Evolutionary conservation across 2,888 invertebrate genomes (phyloP).

Genomic region (Nomada fucata): DNA sequence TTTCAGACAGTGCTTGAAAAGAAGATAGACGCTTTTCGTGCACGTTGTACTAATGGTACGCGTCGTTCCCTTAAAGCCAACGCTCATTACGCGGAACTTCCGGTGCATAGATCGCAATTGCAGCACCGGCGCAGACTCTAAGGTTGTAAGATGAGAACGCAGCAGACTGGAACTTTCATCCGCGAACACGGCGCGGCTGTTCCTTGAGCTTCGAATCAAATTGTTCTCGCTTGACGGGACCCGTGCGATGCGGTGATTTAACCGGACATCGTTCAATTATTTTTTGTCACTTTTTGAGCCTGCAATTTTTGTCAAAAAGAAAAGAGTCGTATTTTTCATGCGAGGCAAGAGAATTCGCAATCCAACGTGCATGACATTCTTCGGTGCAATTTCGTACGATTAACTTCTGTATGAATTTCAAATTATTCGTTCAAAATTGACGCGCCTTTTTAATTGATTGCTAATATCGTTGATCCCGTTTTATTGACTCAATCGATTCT

Average conservation of each 20-base stretch:
- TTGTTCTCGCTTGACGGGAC: slow-evolving; percentile 52
- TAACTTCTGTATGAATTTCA: too few relatives aligned
- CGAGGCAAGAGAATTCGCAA: too few relatives aligned
- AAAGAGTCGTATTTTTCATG: too few relatives aligned
- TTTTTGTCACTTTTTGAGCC: neutral
- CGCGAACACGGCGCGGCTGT: slow-evolving; percentile 46
- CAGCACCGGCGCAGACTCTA: slow-evolving; percentile 54
- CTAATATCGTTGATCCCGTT: neutral
- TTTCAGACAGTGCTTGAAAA: slow-evolving; percentile 7
- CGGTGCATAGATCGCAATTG: slow-evolving; percentile 57
- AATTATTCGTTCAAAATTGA: too few relatives aligned
- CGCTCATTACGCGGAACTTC: slow-evolving; percentile 60
- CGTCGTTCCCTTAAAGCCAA: slow-evolving; percentile 43
- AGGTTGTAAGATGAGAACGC: slow-evolving; percentile 60
- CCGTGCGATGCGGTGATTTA: slow-evolving; percentile 45
- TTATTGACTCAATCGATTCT: neutral
- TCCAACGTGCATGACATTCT: too few relatives aligned
- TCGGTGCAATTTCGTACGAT: too few relatives aligned
- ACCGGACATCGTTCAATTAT: slow-evolving; percentile 38
- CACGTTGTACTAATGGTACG: slow-evolving; percentile 27
- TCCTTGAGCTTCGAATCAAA: slow-evolving; percentile 65
- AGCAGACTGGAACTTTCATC: slow-evolving; percentile 67
- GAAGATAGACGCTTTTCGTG: slow-evolving; percentile 9
- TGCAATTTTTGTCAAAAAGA: neutral
- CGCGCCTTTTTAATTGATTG: too few relatives aligned